phyloP scores from a whole-genome alignment of 2,888 invertebrate genomes.

The Synanthedon tipuliformis region DNA sequence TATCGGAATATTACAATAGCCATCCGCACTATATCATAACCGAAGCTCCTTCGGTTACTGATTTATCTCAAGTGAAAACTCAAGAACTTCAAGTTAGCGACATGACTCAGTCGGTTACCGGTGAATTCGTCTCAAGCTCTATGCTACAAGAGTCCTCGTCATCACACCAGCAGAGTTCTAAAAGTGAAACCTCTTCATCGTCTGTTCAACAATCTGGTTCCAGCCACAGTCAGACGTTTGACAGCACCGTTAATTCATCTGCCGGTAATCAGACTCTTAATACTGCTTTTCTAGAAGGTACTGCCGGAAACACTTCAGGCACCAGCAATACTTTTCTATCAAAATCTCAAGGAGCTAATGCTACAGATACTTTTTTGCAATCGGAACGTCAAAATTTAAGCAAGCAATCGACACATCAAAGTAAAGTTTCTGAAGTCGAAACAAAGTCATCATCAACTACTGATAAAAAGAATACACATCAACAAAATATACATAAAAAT shows the following conservation, averaged over 20 bases:
- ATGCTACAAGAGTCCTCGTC: constrained; percentile 46
- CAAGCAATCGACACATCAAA: constrained; percentile 29
- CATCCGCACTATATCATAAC: constrained; percentile 67
- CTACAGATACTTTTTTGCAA: constrained; percentile 50
- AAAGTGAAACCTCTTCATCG: constrained; percentile 51
- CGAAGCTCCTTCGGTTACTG: constrained; percentile 60
- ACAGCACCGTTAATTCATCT: constrained; percentile 47
- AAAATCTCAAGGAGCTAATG: constrained; percentile 47
- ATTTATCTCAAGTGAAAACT: constrained; percentile 52
- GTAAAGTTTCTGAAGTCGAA: constrained; percentile 16
- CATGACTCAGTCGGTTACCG: constrained; percentile 53
- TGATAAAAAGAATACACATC: constrained; percentile 32
- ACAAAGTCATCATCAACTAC: constrained; percentile 15
- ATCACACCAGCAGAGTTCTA: constrained; percentile 53
- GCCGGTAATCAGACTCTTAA: constrained; percentile 47
- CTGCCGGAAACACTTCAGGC: constrained; percentile 24
- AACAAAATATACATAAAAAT: constrained; percentile 33
- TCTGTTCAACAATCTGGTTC: constrained; percentile 51
- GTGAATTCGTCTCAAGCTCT: constrained; percentile 56
- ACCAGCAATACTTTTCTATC: constrained; percentile 29
- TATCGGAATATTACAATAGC: constrained; percentile 63
- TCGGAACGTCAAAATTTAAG: constrained; percentile 49
- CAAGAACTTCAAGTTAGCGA: constrained; percentile 51
- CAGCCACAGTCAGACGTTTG: constrained; percentile 47
- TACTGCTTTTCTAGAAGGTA: constrained; percentile 54